phyloP scores from a whole-genome alignment of 2,888 invertebrate genomes.

The Aethes cnicana region DNA sequence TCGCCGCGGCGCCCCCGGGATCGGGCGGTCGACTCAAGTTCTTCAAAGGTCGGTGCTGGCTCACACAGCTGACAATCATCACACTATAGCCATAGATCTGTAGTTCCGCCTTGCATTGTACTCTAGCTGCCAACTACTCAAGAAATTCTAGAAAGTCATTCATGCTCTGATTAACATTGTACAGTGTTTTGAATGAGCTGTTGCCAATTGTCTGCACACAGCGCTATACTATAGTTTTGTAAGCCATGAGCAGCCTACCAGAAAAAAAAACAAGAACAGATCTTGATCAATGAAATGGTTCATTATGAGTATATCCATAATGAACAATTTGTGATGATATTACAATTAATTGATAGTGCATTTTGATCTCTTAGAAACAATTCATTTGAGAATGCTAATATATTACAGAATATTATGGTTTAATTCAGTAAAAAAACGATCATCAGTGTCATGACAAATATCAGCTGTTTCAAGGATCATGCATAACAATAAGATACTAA shows the following conservation, averaged over 20 bases:
- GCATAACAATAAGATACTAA: neutral
- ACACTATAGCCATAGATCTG: conserved; percentile 25
- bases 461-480: conserved; percentile 18
- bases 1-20: conserved; percentile 67
- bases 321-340: neutral
- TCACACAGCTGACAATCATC: conserved; percentile 14
- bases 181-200: conserved; percentile 62
- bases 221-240: conserved; percentile 72
- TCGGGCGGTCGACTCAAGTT: conserved; percentile 90
- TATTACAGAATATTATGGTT: too few relatives aligned
- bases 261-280: conserved; percentile 48
- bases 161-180: conserved; percentile 79
- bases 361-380: neutral
- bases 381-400: neutral
- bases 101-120: conserved; percentile 5
- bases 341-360: too few relatives aligned
- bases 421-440: too few relatives aligned
- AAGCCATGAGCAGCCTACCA: conserved; percentile 56
- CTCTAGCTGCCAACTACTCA: conserved; percentile 17
- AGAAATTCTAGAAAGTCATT: conserved; percentile 77
- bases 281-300: conserved; percentile 6
- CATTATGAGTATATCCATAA: neutral
- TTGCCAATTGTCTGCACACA: conserved; percentile 70
- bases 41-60: conserved; percentile 85
- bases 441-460: conserved; percentile 14